Evolutionary conservation across 2,113 vertebrate species (phyloP), one percentile per base, ranked within the genome.

Genomic region (Oryzias javanicus): DNA sequence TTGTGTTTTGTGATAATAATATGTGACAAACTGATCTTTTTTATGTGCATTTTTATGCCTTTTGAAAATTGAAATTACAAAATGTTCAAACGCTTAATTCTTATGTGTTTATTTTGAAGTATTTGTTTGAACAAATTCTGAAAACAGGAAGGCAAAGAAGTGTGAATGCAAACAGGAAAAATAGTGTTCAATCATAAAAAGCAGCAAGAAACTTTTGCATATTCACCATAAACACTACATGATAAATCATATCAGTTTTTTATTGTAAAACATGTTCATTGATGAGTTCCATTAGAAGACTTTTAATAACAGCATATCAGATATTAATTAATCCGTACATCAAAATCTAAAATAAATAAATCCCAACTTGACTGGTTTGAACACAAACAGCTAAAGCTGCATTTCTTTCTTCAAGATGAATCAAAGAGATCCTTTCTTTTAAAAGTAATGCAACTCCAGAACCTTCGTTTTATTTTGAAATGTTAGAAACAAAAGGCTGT

Each of bases 381-480:
- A 74, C 22, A 65, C 29, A 44, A 51, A 57, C 76, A 58, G 14
- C 13, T 41, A 20, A 47, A 76, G 45, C 12, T 55, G 35, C 35
- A 50, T 27, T 62, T 45, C 80, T 18, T 70, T 40, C 50, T 64
- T 64, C 44, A 45, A 49, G 40, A 56, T 49, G 10, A 10, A 16
- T 50, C 14, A 60, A 49, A 29, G 13, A 2, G 5, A 46, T 56
- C 61, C 24, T 13, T 67, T 16, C 7, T 64, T 81, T 67, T 53
- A 20, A 64, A 76, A 76, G 50, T 47, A 69, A 68, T 5, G 49
- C 16, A 49, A 67, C 24, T 70, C 42, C 47, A 55, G 47, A 76
- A 68, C 68, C 59, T 49, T 69, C 58, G 20, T 81, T 72, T 83
- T 58, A 76, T 69, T 35, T 59, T 78, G 50, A 83, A 82, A 86